These are phyloP conservation scores for Siphamia tubifer DNA, from an alignment of 2,113 vertebrate genomes.

Conservation along the genomic window DNA sequence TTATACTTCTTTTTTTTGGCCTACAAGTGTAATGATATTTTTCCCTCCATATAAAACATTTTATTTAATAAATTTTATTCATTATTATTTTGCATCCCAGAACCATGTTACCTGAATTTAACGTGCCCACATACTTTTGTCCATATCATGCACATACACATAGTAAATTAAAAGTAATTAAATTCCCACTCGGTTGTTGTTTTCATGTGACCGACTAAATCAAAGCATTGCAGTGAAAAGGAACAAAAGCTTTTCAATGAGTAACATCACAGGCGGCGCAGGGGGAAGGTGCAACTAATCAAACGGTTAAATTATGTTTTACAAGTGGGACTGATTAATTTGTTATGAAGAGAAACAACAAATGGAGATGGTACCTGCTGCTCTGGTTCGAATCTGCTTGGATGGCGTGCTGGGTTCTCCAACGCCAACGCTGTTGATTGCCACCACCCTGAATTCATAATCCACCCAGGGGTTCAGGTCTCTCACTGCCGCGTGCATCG, in stretches of 20 bases:
- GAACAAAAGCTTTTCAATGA: conserved; percentile 18
- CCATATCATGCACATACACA: too few relatives aligned
- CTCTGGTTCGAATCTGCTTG: conserved; percentile 71
- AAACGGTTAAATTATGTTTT: conserved; percentile 59
- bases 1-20: too few relatives aligned
- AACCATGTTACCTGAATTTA: too few relatives aligned
- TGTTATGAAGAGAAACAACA: conserved; percentile 32
- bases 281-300: conserved; percentile 49
- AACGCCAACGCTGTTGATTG: conserved; percentile 78
- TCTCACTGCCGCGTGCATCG: conserved; percentile 73
- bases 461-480: conserved; percentile 81
- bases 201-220: background rate
- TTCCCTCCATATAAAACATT: too few relatives aligned
- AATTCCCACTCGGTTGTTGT: background rate
- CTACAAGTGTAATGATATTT: too few relatives aligned
- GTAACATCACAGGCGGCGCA: conserved; percentile 29
- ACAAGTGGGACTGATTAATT: conserved; percentile 38
- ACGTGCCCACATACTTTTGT: too few relatives aligned
- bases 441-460: conserved; percentile 81
- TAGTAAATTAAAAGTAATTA: too few relatives aligned
- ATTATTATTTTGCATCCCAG: too few relatives aligned
- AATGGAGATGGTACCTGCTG: conserved; percentile 71
- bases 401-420: conserved; percentile 78
- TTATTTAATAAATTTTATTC: too few relatives aligned
- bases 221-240: conserved; percentile 27